Percentiles rank a stretch among this genome's conserved stretches.
Evolutionary conservation across 2,888 invertebrate genomes (phyloP).

Genomic region (Amiota mariae): DNA sequence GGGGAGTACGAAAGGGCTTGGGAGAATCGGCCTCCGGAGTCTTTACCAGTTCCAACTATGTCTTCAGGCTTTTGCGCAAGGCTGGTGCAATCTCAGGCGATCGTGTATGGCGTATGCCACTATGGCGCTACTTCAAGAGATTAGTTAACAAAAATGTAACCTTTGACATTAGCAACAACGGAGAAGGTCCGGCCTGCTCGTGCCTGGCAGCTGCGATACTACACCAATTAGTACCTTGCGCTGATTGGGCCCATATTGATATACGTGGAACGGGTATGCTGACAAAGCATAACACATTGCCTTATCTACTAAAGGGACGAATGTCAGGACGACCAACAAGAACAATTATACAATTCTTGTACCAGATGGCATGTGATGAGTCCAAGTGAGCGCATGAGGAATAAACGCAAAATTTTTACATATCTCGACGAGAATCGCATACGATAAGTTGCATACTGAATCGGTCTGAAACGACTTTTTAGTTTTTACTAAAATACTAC

Average conservation of each 20-base stretch:
- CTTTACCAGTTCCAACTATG: constrained; percentile 75
- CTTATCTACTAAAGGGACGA: constrained; percentile 77
- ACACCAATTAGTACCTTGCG: constrained; percentile 77
- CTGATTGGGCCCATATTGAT: constrained; percentile 82
- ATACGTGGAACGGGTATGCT: constrained; percentile 82
- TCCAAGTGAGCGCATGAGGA: background rate
- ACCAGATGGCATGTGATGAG: constrained; percentile 68
- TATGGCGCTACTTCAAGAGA: constrained; percentile 73
- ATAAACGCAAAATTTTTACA: too few relatives aligned
- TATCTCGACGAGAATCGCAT: too few relatives aligned
- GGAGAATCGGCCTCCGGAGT: constrained; percentile 76
- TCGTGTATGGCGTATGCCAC: constrained; percentile 78
- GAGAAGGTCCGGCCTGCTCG: constrained; percentile 76
- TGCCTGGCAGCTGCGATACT: constrained; percentile 82
- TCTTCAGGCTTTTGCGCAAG: constrained; percentile 76
- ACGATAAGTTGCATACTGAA: too few relatives aligned
- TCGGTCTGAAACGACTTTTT: too few relatives aligned
- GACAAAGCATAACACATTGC: constrained; percentile 75
- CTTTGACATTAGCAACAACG: constrained; percentile 78
- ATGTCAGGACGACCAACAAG: constrained; percentile 79
- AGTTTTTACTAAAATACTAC: too few relatives aligned
- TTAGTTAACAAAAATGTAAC: constrained; percentile 59
- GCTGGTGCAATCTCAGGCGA: constrained; percentile 77
- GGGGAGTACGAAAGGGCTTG: constrained; percentile 75
- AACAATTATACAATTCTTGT: constrained; percentile 76